A percentile compares a stretch with the other conserved stretches of the same genome.
Evolutionary conservation across 2,113 vertebrate genomes (phyloP).

Genomic region (Prolemur simus): DNA sequence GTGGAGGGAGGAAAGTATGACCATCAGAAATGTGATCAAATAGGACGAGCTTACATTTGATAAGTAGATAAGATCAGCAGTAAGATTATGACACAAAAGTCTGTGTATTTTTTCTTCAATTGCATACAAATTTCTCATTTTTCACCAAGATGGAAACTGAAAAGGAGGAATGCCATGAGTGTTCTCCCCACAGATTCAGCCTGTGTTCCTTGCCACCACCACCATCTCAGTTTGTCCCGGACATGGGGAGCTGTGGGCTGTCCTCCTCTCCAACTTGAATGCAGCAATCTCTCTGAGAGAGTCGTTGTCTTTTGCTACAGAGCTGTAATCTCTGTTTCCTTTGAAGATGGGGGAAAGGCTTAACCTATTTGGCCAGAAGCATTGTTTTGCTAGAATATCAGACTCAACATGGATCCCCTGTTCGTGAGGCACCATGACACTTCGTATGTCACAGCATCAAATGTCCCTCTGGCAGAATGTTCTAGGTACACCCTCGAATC

Average conservation of each 20-base stretch:
- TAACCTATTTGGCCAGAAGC: neutral
- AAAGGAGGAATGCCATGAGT: neutral
- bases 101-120: neutral
- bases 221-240: neutral
- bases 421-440: neutral
- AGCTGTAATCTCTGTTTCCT: slow-evolving; percentile 1
- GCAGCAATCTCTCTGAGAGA: neutral
- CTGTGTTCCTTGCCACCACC: neutral
- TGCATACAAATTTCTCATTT: neutral
- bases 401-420: neutral
- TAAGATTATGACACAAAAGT: neutral
- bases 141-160: neutral
- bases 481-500: neutral
- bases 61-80: neutral
- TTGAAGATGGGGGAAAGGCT: neutral
- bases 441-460: neutral
- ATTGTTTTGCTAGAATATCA: neutral
- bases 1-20: neutral
- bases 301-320: neutral
- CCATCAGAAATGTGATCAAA: neutral
- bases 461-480: neutral
- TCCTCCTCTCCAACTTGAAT: neutral
- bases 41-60: neutral
- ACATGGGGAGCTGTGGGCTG: neutral
- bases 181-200: fast-evolving